A percentile compares a stretch with the other conserved stretches of the same genome.
Evolutionary conservation across 2,888 invertebrate species (phyloP).

Genomic region (Rhopalosiphum nymphaeae): DNA sequence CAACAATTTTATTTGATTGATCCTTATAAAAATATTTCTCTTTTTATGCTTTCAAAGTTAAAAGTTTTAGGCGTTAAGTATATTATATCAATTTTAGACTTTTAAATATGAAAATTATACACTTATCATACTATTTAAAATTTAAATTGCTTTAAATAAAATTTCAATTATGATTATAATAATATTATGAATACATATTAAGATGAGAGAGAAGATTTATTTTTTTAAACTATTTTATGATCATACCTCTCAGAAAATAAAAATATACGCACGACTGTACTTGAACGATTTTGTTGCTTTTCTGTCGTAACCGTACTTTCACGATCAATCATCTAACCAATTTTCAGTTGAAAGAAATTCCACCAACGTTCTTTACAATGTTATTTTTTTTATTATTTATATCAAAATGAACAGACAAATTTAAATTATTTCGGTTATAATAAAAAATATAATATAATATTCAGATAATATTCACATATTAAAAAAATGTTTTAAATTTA

Average conservation of each 20-base stretch:
- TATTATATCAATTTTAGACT: neutral
- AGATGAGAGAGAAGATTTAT: neutral
- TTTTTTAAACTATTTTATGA: conserved; percentile 12
- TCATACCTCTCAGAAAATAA: conserved; percentile 17
- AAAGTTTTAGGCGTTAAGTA: neutral
- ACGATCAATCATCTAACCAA: conserved; percentile 56
- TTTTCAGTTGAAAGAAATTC: conserved; percentile 40
- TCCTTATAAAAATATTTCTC: neutral
- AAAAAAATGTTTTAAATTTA: conserved; percentile 15
- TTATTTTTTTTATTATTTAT: conserved; percentile 12
- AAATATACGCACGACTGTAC: conserved; percentile 49
- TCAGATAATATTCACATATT: conserved; percentile 15
- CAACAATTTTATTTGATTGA: neutral
- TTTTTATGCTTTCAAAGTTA: neutral
- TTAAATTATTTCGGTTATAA: conserved; percentile 30
- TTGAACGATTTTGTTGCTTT: conserved; percentile 39
- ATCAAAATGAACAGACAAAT: conserved; percentile 21
- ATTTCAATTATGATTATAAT: neutral
- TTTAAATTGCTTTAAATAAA: neutral
- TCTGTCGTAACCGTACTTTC: conserved; percentile 43
- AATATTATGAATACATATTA: neutral
- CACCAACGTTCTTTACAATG: neutral
- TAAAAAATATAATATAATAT: neutral
- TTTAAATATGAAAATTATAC: neutral
- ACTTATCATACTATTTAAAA: neutral